Percentiles rank a stretch among this genome's conserved stretches.
Evolutionary conservation across 2,113 vertebrate genomes (phyloP).

Genomic region (Tauraco erythrolophus): DNA sequence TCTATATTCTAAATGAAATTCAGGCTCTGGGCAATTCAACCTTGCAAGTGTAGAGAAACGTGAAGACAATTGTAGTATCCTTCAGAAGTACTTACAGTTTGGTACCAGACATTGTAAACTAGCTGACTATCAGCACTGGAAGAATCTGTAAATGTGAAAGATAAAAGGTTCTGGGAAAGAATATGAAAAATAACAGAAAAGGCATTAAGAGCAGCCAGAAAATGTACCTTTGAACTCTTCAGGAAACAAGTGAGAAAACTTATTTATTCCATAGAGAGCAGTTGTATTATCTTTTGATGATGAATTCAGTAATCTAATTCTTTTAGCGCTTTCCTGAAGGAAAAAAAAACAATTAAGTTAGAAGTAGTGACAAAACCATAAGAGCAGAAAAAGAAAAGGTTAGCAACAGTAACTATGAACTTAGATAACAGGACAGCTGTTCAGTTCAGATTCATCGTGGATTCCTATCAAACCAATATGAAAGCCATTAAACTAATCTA

Average conservation of each 20-base stretch:
- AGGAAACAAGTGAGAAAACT: constrained; percentile 88
- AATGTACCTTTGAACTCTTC: constrained; percentile 87
- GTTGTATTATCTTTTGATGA: constrained; percentile 62
- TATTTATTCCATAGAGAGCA: constrained; percentile 89
- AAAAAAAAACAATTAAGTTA: background rate
- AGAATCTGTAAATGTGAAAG: constrained; percentile 5
- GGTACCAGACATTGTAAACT: background rate
- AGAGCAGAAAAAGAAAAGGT: background rate
- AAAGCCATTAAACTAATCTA: background rate
- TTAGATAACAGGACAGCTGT: background rate
- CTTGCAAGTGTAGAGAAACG: background rate
- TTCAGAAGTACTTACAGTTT: background rate
- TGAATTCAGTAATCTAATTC: constrained; percentile 83
- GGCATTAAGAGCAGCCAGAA: background rate
- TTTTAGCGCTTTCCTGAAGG: constrained; percentile 79
- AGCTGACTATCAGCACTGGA: background rate
- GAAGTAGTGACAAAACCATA: background rate
- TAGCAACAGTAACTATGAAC: background rate
- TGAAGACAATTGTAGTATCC: background rate
- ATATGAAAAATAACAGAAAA: background rate
- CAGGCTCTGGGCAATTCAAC: background rate
- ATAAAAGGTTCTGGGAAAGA: background rate
- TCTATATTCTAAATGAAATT: background rate
- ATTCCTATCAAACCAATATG: background rate
- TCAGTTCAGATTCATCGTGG: background rate